phyloP scores from a whole-genome alignment of 2,797 vertebrate genomes.

The Anas georgica region DNA sequence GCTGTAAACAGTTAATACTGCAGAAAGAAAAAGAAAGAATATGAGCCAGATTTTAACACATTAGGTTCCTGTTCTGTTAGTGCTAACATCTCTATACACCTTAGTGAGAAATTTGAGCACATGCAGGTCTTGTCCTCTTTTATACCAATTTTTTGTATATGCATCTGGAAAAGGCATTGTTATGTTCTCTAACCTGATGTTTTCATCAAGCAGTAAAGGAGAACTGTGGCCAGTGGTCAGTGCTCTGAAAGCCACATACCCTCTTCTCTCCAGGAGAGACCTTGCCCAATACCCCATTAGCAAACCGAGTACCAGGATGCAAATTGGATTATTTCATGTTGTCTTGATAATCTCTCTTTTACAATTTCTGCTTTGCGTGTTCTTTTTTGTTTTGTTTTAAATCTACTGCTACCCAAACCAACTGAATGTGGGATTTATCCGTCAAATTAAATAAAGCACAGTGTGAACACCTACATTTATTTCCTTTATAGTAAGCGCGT shows the following conservation, averaged over 20 bases:
- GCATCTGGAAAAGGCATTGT: neutral
- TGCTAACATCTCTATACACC: neutral
- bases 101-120: neutral
- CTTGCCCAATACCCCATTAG: neutral
- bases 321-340: neutral
- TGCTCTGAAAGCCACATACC: neutral
- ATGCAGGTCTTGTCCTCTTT: neutral
- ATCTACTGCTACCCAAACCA: neutral
- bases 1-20: neutral
- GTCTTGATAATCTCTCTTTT: neutral
- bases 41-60: neutral
- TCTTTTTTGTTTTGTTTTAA: neutral
- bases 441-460: neutral
- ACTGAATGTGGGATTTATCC: neutral
- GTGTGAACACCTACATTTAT: neutral
- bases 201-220: neutral
- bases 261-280: neutral
- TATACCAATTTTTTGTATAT: neutral
- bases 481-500: neutral
- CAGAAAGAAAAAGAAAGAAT: neutral
- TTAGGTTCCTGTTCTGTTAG: neutral
- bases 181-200: neutral
- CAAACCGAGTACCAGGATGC: neutral
- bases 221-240: neutral
- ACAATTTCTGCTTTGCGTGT: neutral